Evolutionary conservation across 2,113 vertebrate species (phyloP).

Genomic region (Siniperca chuatsi): DNA sequence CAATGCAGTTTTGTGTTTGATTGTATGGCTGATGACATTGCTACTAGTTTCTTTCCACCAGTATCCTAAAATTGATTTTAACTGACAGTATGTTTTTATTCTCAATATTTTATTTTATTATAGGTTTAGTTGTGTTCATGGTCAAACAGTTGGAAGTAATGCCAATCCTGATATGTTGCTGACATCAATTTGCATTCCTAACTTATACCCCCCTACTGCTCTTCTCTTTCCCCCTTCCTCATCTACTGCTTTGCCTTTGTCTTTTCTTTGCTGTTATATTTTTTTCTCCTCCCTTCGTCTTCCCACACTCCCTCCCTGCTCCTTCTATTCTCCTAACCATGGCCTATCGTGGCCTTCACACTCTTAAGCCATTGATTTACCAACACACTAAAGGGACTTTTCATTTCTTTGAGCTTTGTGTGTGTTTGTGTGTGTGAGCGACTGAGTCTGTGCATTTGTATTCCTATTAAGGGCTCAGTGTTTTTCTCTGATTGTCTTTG

Average conservation of each 20-base stretch:
- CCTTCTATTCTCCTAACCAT: constrained; percentile 16
- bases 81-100: background rate
- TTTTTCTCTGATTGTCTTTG: constrained; percentile 20
- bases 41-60: background rate
- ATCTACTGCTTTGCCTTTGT: background rate
- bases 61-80: background rate
- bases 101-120: background rate
- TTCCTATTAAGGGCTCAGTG: background rate
- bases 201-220: background rate
- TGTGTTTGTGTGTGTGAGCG: background rate
- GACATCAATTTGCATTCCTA: background rate
- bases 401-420: constrained; percentile 16
- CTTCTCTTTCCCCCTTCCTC: background rate
- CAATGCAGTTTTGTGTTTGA: background rate
- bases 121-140: background rate
- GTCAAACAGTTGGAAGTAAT: background rate
- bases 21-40: background rate
- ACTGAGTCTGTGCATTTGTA: constrained; percentile 12
- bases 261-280: background rate
- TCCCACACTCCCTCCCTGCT: constrained; percentile 18
- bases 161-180: background rate
- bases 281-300: background rate
- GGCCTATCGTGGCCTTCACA: constrained; percentile 17
- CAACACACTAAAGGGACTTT: constrained; percentile 4
- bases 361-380: constrained; percentile 26